Conservation (phyloP, 1,140 invertebrate genomes). For the Drosophila navojoa region DNA sequence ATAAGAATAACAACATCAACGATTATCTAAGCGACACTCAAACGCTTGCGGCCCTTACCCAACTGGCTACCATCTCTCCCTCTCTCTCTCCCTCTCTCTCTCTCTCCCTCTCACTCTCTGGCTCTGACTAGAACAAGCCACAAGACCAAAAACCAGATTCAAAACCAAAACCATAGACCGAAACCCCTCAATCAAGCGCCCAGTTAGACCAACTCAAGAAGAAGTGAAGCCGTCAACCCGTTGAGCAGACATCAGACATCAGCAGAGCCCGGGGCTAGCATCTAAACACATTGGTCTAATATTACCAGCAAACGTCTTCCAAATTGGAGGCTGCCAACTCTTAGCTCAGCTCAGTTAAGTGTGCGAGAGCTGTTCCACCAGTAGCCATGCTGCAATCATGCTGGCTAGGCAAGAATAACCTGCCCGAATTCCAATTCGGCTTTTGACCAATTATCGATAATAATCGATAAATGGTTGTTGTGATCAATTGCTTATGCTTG, state of each 20-base stretch:
- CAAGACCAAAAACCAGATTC: slow-evolving; percentile 5
- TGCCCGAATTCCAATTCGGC: neutral
- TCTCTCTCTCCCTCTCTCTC: neutral
- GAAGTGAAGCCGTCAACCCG: slow-evolving; percentile 47
- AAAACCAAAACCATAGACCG: slow-evolving; percentile 14
- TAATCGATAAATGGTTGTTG: neutral
- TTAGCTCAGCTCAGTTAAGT: neutral
- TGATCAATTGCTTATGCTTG: too few species aligned
- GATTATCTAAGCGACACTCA: slow-evolving; percentile 38
- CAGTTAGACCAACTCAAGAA: slow-evolving; percentile 30
- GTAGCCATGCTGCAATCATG: too few species aligned
- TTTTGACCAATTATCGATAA: neutral
- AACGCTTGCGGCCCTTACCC: slow-evolving; percentile 35
- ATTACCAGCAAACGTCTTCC: slow-evolving; percentile 42
- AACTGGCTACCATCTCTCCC: neutral
- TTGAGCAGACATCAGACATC: slow-evolving; percentile 29
- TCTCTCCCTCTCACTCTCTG: too few species aligned
- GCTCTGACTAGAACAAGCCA: neutral
- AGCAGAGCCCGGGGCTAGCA: slow-evolving; percentile 24
- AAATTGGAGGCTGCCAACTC: slow-evolving; percentile 30
- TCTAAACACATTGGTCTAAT: slow-evolving; percentile 39
- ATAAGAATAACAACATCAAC: slow-evolving; percentile 24
- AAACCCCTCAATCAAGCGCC: slow-evolving; percentile 38
- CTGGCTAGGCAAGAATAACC: neutral
- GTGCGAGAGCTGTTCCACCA: slow-evolving; percentile 16